These are phyloP conservation scores for Leuciscus idus DNA, from an alignment of 2,113 vertebrate genomes.

Conservation along the genomic window DNA sequence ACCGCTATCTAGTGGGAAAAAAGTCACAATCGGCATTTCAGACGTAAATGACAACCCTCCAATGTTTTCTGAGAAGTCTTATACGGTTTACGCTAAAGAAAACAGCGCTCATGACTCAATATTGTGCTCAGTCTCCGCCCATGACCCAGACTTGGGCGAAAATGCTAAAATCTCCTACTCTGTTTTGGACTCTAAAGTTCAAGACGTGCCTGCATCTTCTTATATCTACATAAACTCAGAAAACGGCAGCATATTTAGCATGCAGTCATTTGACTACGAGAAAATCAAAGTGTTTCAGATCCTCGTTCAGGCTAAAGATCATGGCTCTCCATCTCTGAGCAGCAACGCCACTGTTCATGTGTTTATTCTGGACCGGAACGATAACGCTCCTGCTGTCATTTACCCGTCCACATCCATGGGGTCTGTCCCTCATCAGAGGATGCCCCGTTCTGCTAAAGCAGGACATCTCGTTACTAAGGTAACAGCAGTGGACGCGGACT, in stretches of 20 bases:
- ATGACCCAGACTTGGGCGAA: slow-evolving; percentile 78
- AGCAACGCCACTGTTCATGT: slow-evolving; percentile 72
- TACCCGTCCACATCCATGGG: slow-evolving; percentile 65
- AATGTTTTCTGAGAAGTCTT: slow-evolving; percentile 72
- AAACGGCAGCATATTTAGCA: slow-evolving; percentile 74
- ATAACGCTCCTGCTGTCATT: slow-evolving; percentile 73
- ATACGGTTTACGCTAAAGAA: slow-evolving; percentile 80
- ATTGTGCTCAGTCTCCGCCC: slow-evolving; percentile 78
- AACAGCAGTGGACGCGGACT: slow-evolving; percentile 74
- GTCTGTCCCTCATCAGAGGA: slow-evolving; percentile 67
- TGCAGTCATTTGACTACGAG: slow-evolving; percentile 79
- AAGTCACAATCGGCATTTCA: slow-evolving; percentile 79
- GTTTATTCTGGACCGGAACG: slow-evolving; percentile 75
- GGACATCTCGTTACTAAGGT: slow-evolving; percentile 75
- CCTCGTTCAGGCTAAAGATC: slow-evolving; percentile 76
- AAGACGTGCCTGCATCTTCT: slow-evolving; percentile 70
- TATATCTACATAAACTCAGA: slow-evolving; percentile 79
- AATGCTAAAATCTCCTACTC: slow-evolving; percentile 79
- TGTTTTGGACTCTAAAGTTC: slow-evolving; percentile 68
- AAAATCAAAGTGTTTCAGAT: slow-evolving; percentile 79
- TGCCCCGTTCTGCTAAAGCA: slow-evolving; percentile 70
- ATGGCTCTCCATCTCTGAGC: slow-evolving; percentile 69
- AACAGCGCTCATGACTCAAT: slow-evolving; percentile 77
- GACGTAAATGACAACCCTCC: slow-evolving; percentile 88
- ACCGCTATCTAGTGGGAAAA: slow-evolving; percentile 72